A percentile compares a stretch with the other conserved stretches of the same genome.
Evolutionary conservation across 2,888 invertebrate species (phyloP).

Genomic region (Ormyrus rosae): DNA sequence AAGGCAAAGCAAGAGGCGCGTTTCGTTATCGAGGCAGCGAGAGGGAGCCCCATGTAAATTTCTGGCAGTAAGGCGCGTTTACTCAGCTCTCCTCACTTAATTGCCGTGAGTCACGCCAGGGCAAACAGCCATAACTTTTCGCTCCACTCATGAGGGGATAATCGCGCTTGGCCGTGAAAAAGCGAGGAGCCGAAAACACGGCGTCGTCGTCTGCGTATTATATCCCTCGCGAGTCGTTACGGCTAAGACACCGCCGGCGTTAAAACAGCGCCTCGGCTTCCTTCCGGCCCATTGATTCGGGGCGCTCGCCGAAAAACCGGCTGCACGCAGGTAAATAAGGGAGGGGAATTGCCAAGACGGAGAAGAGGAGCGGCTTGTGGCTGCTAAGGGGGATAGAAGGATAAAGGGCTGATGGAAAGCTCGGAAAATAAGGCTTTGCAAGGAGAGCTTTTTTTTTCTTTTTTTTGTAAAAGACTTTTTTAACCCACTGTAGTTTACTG

Average conservation of each 20-base stretch:
- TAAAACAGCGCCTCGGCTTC: slow-evolving; percentile 64
- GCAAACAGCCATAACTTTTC: slow-evolving; percentile 49
- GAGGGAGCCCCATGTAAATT: slow-evolving; percentile 36
- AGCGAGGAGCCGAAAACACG: slow-evolving; percentile 41
- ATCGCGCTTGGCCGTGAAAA: slow-evolving; percentile 43
- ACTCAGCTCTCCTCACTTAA: slow-evolving; percentile 39
- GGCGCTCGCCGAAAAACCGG: slow-evolving; percentile 60
- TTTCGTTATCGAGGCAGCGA: slow-evolving; percentile 18
- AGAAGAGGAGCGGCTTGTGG: neutral
- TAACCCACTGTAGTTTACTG: too few species aligned
- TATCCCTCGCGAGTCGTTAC: slow-evolving; percentile 39
- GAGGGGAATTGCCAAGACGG: slow-evolving; percentile 68
- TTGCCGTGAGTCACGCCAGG: slow-evolving; percentile 57
- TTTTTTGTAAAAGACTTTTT: too few species aligned
- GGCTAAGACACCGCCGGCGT: slow-evolving; percentile 30
- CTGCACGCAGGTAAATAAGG: slow-evolving; percentile 69
- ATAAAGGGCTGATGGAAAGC: neutral
- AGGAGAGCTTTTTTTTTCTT: too few species aligned
- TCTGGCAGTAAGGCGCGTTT: neutral
- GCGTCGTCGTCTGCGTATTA: slow-evolving; percentile 5
- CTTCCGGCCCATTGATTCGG: slow-evolving; percentile 70
- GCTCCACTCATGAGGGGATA: slow-evolving; percentile 48
- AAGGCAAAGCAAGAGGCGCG: neutral
- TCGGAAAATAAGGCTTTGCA: too few species aligned
- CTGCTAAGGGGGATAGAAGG: neutral